These are phyloP conservation scores for Ceraclea dissimilis DNA, from an alignment of 2,888 invertebrate species.

Conservation along the genomic window DNA sequence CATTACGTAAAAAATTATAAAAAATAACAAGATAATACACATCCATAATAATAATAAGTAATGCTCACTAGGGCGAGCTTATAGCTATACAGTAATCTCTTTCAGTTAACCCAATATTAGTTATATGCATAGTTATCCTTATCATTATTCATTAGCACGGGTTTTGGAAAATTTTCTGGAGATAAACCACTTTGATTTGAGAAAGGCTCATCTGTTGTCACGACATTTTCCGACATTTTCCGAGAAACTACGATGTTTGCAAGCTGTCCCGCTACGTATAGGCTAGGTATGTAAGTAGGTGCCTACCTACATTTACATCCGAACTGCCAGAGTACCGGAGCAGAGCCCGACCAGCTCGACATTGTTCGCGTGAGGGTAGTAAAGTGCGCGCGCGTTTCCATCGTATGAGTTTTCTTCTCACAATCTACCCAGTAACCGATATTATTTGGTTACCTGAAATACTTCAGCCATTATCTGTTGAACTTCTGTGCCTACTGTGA, in stretches of 20 bases:
- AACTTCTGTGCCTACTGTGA: conserved; percentile 11
- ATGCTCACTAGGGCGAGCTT: too few species aligned
- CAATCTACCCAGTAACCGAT: conserved; percentile 8
- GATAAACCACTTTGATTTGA: too few species aligned
- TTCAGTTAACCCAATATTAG: too few species aligned
- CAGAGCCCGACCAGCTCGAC: conserved; percentile 11
- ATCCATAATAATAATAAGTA: too few species aligned
- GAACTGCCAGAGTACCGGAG: conserved; percentile 4
- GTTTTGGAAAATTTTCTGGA: too few species aligned
- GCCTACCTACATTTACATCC: too few species aligned
- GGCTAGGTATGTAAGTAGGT: background rate
- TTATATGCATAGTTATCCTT: too few species aligned
- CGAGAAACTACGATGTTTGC: background rate
- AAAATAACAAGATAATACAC: too few species aligned
- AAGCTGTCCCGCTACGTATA: background rate
- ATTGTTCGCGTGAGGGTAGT: conserved; percentile 14
- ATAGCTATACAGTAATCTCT: too few species aligned
- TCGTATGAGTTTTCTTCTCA: conserved; percentile 14
- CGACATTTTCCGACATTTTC: background rate
- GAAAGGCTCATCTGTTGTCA: background rate
- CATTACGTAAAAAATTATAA: too few species aligned
- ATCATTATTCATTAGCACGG: too few species aligned
- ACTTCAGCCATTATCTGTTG: conserved; percentile 19
- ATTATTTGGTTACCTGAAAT: conserved; percentile 18
- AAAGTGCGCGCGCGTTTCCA: conserved; percentile 16